Percentiles rank a stretch among this genome's conserved stretches.
These are phyloP conservation scores for Raja brachyura DNA, from an alignment of 2,113 vertebrate genomes.

Conservation along the genomic window DNA sequence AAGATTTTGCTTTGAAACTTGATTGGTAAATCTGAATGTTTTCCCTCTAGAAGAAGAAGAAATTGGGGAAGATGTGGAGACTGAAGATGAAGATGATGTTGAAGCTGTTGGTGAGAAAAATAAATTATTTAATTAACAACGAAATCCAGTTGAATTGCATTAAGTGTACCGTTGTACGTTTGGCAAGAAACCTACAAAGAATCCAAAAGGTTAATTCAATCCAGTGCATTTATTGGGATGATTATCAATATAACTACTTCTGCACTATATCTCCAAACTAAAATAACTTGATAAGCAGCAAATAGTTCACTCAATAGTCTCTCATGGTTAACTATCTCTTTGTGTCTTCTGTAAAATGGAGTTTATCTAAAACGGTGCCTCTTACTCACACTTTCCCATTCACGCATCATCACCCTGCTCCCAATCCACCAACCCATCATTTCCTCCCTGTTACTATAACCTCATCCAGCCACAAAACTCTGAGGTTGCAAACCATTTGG, in stretches of 20 bases:
- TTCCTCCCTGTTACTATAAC: neutral
- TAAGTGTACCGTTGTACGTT: neutral
- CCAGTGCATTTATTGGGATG: neutral
- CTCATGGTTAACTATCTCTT: neutral
- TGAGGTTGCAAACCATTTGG: neutral
- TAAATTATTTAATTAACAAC: neutral
- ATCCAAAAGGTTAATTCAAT: neutral
- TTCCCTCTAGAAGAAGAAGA: conserved; percentile 47
- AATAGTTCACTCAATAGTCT: neutral
- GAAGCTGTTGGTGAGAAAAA: conserved; percentile 36
- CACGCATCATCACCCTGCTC: neutral
- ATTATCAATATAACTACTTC: neutral
- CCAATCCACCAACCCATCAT: neutral
- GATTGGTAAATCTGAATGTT: neutral
- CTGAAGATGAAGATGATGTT: conserved; percentile 52
- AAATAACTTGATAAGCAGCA: no score
- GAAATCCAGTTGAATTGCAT: neutral
- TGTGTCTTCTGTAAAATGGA: neutral
- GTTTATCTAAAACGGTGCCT: neutral
- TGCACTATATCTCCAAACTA: no score
- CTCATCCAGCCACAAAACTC: neutral
- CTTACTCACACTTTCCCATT: neutral
- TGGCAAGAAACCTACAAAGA: neutral
- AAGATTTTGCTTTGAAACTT: neutral
- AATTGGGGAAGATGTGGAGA: conserved; percentile 57